These are phyloP conservation scores for Erythrolamprus reginae DNA, from an alignment of 2,113 vertebrate genomes.

Conservation along the genomic window DNA sequence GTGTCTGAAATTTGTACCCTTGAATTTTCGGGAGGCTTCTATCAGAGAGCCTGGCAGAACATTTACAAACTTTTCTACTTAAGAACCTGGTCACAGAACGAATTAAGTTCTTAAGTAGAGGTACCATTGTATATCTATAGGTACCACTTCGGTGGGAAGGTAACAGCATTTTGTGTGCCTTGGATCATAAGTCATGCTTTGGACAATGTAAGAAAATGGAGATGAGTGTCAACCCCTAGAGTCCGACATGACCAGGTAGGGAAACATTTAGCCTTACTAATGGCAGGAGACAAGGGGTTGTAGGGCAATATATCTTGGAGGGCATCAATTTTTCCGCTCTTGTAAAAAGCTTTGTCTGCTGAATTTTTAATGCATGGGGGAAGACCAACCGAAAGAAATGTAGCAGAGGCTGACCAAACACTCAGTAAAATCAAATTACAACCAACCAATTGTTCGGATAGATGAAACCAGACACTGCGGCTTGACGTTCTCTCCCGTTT, in stretches of 20 bases:
- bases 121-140: too few species aligned
- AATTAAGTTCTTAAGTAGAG: too few species aligned
- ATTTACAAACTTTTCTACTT: too few species aligned
- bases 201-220: neutral
- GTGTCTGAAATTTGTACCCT: too few species aligned
- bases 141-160: neutral
- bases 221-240: neutral
- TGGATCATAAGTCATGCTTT: neutral
- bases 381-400: neutral
- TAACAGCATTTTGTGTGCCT: neutral
- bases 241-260: neutral
- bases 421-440: neutral
- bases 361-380: neutral
- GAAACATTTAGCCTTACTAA: neutral
- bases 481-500: neutral
- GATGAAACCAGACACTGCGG: neutral
- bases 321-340: neutral
- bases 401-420: neutral
- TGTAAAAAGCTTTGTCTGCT: neutral
- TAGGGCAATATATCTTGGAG: neutral
- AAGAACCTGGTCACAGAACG: too few species aligned
- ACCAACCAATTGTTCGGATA: neutral
- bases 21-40: too few species aligned
- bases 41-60: too few species aligned
- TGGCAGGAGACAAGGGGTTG: neutral